These are phyloP conservation scores for Telmatherina bonti DNA, from an alignment of 2,797 vertebrate species.

Conservation along the genomic window DNA sequence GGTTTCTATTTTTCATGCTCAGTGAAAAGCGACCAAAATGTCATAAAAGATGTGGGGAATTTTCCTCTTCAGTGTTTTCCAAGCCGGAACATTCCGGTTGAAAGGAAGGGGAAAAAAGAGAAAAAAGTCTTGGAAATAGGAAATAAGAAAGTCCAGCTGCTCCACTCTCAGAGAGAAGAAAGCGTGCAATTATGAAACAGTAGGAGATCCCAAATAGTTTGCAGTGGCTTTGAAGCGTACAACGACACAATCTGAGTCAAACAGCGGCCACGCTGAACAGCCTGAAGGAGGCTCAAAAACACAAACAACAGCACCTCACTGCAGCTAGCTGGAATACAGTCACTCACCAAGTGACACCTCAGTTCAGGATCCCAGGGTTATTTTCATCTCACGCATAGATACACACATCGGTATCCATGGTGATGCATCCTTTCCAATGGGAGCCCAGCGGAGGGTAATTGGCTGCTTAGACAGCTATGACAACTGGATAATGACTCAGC, in stretches of 20 bases:
- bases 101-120: conserved; percentile 18
- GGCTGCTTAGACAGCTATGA: conserved; percentile 36
- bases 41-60: conserved; percentile 54
- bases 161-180: conserved; percentile 37
- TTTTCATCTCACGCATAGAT: conserved; percentile 46
- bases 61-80: conserved; percentile 51
- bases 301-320: conserved; percentile 17
- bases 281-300: conserved; percentile 23
- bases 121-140: conserved; percentile 13
- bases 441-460: conserved; percentile 9
- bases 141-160: conserved; percentile 41
- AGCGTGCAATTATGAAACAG: conserved; percentile 53
- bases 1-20: conserved; percentile 61
- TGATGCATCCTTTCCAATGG: conserved; percentile 26
- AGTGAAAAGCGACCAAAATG: conserved; percentile 58
- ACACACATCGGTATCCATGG: conserved; percentile 57
- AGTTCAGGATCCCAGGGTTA: conserved; percentile 45
- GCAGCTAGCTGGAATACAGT: conserved; percentile 20
- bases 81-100: conserved; percentile 58
- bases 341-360: conserved; percentile 48
- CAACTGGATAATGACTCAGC: conserved; percentile 66
- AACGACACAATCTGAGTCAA: conserved; percentile 13
- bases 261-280: conserved; percentile 20
- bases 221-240: conserved; percentile 8
- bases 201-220: conserved; percentile 35